Conservation (phyloP, 2,113 vertebrate species). For the Scartelaos histophorus region DNA sequence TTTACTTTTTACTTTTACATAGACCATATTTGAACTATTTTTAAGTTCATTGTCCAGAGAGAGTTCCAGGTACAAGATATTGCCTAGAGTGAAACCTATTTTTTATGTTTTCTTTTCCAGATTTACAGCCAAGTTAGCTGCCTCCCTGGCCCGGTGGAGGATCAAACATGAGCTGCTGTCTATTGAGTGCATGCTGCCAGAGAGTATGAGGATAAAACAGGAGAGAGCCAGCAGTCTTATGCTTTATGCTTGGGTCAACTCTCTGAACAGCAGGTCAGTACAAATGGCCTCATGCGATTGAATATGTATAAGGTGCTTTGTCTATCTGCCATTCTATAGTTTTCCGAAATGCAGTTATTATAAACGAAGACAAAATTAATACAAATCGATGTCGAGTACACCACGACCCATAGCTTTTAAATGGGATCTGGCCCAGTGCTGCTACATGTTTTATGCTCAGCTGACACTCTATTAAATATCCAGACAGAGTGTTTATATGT, state of each 20-base stretch:
- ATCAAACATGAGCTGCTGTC: slow-evolving; percentile 84
- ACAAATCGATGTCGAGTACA: slow-evolving; percentile 2
- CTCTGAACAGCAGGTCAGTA: slow-evolving; percentile 81
- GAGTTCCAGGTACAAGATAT: too few relatives aligned
- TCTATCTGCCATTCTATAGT: neutral
- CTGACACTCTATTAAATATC: slow-evolving; percentile 73
- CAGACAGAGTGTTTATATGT: slow-evolving; percentile 37
- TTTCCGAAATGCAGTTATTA: neutral
- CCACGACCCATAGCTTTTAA: slow-evolving; percentile 34
- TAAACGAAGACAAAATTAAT: neutral
- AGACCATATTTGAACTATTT: too few relatives aligned
- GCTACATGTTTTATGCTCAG: slow-evolving; percentile 67
- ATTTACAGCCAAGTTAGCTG: slow-evolving; percentile 86
- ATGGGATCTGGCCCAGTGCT: slow-evolving; percentile 35
- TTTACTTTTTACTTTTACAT: too few relatives aligned
- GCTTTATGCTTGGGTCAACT: slow-evolving; percentile 87
- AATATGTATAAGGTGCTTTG: slow-evolving; percentile 8
- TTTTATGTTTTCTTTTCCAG: slow-evolving; percentile 59
- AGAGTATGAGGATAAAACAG: slow-evolving; percentile 79
- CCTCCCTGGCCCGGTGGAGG: slow-evolving; percentile 85
- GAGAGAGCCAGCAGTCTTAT: slow-evolving; percentile 80
- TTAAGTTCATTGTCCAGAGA: too few relatives aligned
- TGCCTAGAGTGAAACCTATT: neutral
- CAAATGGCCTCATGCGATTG: slow-evolving; percentile 13
- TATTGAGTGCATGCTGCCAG: slow-evolving; percentile 83